These are phyloP conservation scores for Crocallis elinguaria DNA, from an alignment of 2,888 invertebrate genomes.

Conservation along the genomic window DNA sequence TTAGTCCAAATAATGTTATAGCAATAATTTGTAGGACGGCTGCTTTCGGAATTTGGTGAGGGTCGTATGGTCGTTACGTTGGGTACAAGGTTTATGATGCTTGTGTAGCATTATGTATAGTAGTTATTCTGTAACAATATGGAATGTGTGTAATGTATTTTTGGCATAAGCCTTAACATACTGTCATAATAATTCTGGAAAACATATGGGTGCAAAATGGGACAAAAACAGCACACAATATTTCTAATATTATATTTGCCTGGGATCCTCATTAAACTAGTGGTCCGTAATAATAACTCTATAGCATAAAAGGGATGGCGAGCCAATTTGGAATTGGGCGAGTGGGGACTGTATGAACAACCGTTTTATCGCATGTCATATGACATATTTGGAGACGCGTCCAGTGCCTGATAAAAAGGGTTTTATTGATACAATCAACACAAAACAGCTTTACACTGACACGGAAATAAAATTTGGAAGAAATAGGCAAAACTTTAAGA, in stretches of 20 bases:
- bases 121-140: not conserved
- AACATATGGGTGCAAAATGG: not conserved
- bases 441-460: constrained; percentile 5
- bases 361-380: constrained; percentile 48
- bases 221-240: constrained; percentile 23
- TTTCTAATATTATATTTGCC: too few species aligned
- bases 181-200: not conserved
- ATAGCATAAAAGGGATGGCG: constrained; percentile 71
- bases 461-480: not conserved
- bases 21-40: constrained; percentile 16
- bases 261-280: constrained; percentile 68
- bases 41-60: not conserved
- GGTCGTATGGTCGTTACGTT: not conserved
- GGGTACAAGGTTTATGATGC: not conserved
- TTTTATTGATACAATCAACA: constrained; percentile 24
- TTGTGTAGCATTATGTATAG: not conserved
- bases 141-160: not conserved
- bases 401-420: constrained; percentile 24
- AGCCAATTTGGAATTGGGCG: constrained; percentile 68
- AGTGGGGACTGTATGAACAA: constrained; percentile 51
- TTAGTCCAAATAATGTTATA: constrained; percentile 22
- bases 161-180: not conserved
- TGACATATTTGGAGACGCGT: constrained; percentile 44
- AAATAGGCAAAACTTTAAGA: too few species aligned
- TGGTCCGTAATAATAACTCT: constrained; percentile 74